Evolutionary conservation across 2,888 invertebrate genomes (phyloP).

Genomic region (Drosophila affinis): DNA sequence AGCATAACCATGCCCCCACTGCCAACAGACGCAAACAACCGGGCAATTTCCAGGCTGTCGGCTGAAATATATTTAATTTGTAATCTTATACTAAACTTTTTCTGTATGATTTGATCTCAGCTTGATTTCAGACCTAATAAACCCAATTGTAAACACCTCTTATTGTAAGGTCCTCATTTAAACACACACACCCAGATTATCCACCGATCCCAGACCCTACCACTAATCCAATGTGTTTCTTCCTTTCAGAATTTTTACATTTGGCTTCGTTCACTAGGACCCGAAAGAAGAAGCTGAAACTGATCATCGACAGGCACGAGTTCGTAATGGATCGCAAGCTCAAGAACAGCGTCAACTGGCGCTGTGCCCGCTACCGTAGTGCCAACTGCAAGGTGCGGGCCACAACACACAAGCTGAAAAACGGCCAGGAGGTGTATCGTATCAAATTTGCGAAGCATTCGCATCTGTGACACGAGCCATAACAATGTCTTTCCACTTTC

Average conservation of each 20-base stretch:
- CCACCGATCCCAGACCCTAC: slow-evolving; percentile 7
- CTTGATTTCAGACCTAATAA: not conserved
- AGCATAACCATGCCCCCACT: slow-evolving; percentile 77
- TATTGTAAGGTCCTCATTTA: not conserved
- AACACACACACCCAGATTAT: not conserved
- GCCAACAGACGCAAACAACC: slow-evolving; percentile 38
- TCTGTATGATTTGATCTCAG: slow-evolving; percentile 20
- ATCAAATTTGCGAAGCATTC: slow-evolving; percentile 77
- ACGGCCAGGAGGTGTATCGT: slow-evolving; percentile 77
- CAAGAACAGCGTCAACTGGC: slow-evolving; percentile 82
- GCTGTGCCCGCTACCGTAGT: slow-evolving; percentile 81
- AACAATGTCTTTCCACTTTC: slow-evolving; percentile 3
- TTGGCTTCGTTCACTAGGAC: slow-evolving; percentile 77
- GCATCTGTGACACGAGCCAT: slow-evolving; percentile 52
- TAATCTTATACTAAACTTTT: not conserved
- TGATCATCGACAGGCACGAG: slow-evolving; percentile 78
- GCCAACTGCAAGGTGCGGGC: slow-evolving; percentile 82
- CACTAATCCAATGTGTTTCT: slow-evolving; percentile 6
- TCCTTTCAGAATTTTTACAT: slow-evolving; percentile 35
- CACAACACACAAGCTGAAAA: slow-evolving; percentile 76
- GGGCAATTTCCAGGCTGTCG: slow-evolving; percentile 7
- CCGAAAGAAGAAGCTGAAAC: slow-evolving; percentile 81
- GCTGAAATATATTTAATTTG: not conserved
- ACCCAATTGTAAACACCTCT: not conserved
- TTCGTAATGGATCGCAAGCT: slow-evolving; percentile 82